A percentile compares a stretch with the other conserved stretches of the same genome.
Conservation (phyloP, 2,797 vertebrate genomes). For the Pteronotus mesoamericanus region DNA sequence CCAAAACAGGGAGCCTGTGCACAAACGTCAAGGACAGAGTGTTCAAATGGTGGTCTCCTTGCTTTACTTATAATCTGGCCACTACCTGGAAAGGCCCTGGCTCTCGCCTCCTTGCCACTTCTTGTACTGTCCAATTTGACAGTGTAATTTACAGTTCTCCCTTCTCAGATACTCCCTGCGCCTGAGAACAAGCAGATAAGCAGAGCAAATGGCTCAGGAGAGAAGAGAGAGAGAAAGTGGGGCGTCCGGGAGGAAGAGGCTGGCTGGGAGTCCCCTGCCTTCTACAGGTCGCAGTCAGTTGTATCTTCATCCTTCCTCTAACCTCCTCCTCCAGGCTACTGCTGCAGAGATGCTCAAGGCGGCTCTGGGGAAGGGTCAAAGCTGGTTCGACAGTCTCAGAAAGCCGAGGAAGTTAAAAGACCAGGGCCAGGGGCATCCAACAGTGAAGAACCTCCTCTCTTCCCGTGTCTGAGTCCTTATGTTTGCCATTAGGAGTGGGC, state of each 20-base stretch:
- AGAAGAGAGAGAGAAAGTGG: background rate
- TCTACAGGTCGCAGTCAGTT: background rate
- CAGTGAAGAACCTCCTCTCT: background rate
- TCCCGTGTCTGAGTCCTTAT: rapidly evolving
- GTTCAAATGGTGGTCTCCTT: background rate
- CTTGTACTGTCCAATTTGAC: conserved; percentile 12
- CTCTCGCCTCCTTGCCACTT: conserved; percentile 45
- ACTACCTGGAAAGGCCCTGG: conserved; percentile 19
- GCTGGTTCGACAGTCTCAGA: conserved; percentile 10
- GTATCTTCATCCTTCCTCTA: background rate
- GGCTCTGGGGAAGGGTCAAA: background rate
- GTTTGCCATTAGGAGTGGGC: background rate
- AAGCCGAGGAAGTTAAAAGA: conserved; percentile 2
- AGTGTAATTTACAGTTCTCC: conserved; percentile 58
- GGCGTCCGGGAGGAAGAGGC: rapidly evolving
- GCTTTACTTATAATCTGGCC: conserved; percentile 68
- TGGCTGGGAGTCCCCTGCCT: background rate
- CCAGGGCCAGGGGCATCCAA: background rate
- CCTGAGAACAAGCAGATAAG: conserved; percentile 50
- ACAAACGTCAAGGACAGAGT: conserved; percentile 59
- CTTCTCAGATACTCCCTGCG: conserved; percentile 31
- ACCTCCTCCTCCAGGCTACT: background rate
- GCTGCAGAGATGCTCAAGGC: background rate
- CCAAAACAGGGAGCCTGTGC: conserved; percentile 28
- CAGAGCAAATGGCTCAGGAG: background rate